A percentile compares a stretch with the other conserved stretches of the same genome.
Conservation (phyloP, 2,797 vertebrate genomes). For the Peromyscus nudipes region DNA sequence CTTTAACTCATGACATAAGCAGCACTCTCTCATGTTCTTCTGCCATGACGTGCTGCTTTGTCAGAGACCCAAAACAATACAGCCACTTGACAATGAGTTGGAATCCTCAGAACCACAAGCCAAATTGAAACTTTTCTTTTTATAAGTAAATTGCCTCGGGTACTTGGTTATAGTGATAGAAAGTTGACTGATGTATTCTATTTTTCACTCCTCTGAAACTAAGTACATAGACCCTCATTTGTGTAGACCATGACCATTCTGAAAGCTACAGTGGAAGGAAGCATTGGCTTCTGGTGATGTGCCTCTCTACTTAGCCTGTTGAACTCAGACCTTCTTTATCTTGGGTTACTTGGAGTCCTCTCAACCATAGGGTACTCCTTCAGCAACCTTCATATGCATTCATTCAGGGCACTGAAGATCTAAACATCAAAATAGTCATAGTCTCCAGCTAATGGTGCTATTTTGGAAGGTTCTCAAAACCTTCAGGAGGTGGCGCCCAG, state of each 20-base stretch:
- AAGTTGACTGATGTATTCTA: background rate
- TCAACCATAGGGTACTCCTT: background rate
- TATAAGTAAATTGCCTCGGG: background rate
- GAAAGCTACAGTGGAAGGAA: background rate
- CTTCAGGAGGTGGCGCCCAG: background rate
- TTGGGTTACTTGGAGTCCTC: background rate
- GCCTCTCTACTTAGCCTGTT: background rate
- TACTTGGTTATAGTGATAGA: background rate
- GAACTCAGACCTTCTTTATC: background rate
- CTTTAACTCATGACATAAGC: background rate
- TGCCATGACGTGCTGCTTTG: background rate
- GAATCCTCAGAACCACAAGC: background rate
- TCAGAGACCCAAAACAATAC: background rate
- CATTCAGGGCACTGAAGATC: background rate
- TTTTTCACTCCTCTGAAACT: background rate
- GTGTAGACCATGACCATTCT: background rate
- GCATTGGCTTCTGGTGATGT: background rate
- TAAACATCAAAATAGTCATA: background rate
- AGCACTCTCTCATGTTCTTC: background rate
- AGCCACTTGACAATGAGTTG: background rate
- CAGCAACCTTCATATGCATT: background rate
- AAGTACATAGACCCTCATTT: background rate
- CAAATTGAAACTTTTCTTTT: background rate
- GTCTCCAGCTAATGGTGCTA: background rate
- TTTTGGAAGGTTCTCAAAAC: background rate